Evolutionary conservation across 2,113 vertebrate genomes (phyloP), one percentile per base, ranked within the genome.

Genomic region (Rhinolophus sinicus): DNA sequence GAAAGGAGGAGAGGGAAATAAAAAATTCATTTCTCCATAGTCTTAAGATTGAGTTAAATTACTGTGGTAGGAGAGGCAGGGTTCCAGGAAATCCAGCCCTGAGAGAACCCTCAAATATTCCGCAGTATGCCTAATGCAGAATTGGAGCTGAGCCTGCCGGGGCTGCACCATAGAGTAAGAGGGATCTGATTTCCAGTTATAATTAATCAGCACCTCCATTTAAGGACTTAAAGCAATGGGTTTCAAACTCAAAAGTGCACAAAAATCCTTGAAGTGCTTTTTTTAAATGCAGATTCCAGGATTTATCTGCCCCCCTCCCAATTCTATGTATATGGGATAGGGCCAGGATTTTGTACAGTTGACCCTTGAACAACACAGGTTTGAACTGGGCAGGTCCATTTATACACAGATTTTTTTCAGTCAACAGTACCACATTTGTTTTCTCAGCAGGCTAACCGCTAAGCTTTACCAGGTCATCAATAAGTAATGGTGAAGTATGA

Each of bases 1-100:
- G 62, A 47, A 93, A 90, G 7, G 28, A 89, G 7, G 54, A 86
- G 21, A 93, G 87, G 60, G 67, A 93, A 94, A 73, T 86, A 52
- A 96, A 96, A 93, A 87, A 87, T 96, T 47, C 9, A 88, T 86
- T 86, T 95, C n/a, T 93, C 80, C 4, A 2, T 83, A 73, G 50
- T 73, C 47, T 18, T 67, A 88, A 83, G 33, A 72, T 78, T 76
- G 47, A 95, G 56, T 64, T 93, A 90, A 78, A 84, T 80, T 58
- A 52, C 85, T 83, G 11, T 80, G 40, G 33, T 69, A 28, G 52
- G 50, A 94, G 16, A 86, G 56, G 30, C 67, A 73, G 54, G 5
- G 26, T 93, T 72, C 44, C 50, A 50, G 40, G 54, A 85, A 65
- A 16, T 56, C 38, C 60, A 80, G 50, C 62, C 40, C 58, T 60